phyloP scores from a whole-genome alignment of 35 echinoderm and acorn worm genomes.

The Apostichopus californicus region DNA sequence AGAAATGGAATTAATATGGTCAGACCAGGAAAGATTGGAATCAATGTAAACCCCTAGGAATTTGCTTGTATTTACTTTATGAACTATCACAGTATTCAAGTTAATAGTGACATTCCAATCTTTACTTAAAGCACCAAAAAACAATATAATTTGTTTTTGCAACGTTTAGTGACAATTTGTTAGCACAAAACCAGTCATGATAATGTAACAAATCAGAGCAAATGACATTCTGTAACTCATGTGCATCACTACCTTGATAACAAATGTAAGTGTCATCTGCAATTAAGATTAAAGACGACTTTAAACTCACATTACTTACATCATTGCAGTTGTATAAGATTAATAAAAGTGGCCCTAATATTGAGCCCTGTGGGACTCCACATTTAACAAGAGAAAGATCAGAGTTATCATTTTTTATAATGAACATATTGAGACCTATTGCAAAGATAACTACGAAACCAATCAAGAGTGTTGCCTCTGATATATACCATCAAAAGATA shows the following conservation, averaged over 20 bases:
- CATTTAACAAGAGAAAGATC: not conserved
- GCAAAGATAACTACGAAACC: not conserved
- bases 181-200: not conserved
- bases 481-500: not conserved
- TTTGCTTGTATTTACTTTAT: not conserved
- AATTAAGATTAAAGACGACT: not conserved
- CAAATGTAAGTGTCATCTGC: conserved; percentile 10
- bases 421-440: not conserved
- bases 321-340: no score
- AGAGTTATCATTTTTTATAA: not conserved
- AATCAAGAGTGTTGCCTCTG: not conserved
- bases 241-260: not conserved
- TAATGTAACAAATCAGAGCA: not conserved
- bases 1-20: conserved; percentile 9
- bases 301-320: not conserved
- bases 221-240: not conserved
- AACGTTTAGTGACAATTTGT: not conserved
- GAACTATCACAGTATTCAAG: not conserved
- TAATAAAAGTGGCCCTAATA: no score
- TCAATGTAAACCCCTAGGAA: not conserved
- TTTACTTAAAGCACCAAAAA: not conserved
- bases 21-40: not conserved
- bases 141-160: conserved; percentile 1
- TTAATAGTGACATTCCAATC: not conserved
- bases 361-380: no score